Base-by-base conservation (phyloP, 2,888 invertebrate genomes). In the Drosophila cracens region DNA sequence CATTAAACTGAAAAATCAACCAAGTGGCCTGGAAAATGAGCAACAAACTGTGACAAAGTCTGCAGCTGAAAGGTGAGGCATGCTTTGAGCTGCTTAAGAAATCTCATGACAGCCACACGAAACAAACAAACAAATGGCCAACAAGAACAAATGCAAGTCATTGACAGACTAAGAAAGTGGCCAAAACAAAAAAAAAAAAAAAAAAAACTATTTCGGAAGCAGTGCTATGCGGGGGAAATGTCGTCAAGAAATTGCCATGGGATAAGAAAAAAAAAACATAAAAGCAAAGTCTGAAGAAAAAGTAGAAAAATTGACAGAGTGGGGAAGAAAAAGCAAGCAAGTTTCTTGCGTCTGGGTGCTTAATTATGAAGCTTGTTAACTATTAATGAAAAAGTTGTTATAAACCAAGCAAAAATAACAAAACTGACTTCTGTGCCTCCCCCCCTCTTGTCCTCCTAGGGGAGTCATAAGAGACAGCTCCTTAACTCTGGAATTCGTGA, bases 341-440 rank as follows among this genome's bases (percentile, higher is more conserved):
- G 52, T 75, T 75, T 79, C 61, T 70, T 70, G 48, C 76, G 79
- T 81, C 81, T 82, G 79, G 58, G 31, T 75, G 72, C 76, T 90
- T 90, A 87, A 87, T 87, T 87, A 87, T 87, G 79, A 81, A 90
- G 83, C 87, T 87, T 87, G 90, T 87, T 87, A 90, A 88, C 83
- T 88, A 90, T 90, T 87, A 88, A 87, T 88, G 86, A 83, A 86
- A 85, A 85, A 85, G 76, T 89, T 87, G 78, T 80, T 87, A 77
- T 80, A 78, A 86, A 75, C 76, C 63, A 70, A 21, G 40, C 57
- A 65, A 65, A 67, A 73, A 68, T 54, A 77, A 59, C 67, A 48
- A 51, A 53, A 64, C 51, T 27, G 38, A 29, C 56, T 43, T 51
- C 49, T 49, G 36, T 25, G 21, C 16, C 8, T 16, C 21, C 36